Percentiles rank a stretch among this genome's conserved stretches.
phyloP scores from a whole-genome alignment of 1,140 invertebrate species.

The Elysia chlorotica region DNA sequence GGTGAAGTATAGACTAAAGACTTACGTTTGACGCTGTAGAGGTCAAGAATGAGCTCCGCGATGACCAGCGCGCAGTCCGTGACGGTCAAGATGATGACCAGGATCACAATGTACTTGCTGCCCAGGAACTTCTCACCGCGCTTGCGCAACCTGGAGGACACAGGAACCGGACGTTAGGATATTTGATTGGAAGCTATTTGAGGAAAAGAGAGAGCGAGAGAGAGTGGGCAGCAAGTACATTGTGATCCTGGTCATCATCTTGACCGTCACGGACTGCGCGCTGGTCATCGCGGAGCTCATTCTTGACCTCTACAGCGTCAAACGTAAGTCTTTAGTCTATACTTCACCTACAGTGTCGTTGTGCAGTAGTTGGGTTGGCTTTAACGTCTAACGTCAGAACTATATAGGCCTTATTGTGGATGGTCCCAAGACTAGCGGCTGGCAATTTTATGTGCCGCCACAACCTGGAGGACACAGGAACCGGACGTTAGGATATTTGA shows the following conservation, averaged over 20 bases:
- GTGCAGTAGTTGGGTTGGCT: no score
- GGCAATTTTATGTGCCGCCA: no score
- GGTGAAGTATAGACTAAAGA: not conserved
- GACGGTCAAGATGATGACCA: slow-evolving; percentile 50
- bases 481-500: not conserved
- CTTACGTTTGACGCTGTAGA: slow-evolving; percentile 56
- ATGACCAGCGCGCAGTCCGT: slow-evolving; percentile 52
- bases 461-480: slow-evolving; percentile 35
- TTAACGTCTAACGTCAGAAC: no score
- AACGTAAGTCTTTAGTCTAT: not conserved
- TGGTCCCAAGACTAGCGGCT: no score
- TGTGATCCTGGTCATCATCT: slow-evolving; percentile 46
- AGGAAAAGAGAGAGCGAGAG: not conserved
- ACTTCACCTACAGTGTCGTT: no score
- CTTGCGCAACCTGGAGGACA: slow-evolving; percentile 42
- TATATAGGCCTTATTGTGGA: no score
- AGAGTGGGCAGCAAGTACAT: slow-evolving; percentile 52
- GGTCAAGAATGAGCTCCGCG: slow-evolving; percentile 53
- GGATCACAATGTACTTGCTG: slow-evolving; percentile 48
- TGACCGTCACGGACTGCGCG: slow-evolving; percentile 52
- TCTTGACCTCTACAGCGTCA: no score
- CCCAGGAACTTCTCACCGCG: slow-evolving; percentile 51
- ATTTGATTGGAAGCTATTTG: not conserved
- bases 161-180: not conserved
- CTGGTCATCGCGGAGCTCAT: slow-evolving; percentile 47